A percentile compares a stretch with the other conserved stretches of the same genome.
Evolutionary conservation across 2,113 vertebrate species (phyloP).

Genomic region (Numenius arquata): DNA sequence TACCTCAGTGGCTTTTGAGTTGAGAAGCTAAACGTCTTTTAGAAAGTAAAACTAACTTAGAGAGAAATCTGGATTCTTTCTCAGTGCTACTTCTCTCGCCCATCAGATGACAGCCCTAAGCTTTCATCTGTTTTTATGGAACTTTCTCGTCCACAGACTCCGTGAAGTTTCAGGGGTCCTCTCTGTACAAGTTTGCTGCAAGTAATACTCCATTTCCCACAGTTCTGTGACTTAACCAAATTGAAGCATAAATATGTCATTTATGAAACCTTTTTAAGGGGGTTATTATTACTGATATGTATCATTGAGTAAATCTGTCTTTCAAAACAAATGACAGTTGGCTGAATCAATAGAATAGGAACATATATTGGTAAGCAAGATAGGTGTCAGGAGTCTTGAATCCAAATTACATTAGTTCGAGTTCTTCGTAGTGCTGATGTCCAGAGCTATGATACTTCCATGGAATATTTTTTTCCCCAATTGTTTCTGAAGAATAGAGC

Average conservation of each 20-base stretch:
- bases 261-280: background rate
- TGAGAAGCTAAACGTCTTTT: background rate
- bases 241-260: background rate
- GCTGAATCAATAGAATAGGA: background rate
- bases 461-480: background rate
- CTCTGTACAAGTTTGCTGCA: background rate
- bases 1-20: background rate
- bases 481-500: background rate
- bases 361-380: background rate
- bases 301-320: background rate
- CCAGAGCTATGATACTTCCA: background rate
- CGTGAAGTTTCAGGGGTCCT: background rate
- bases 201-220: background rate
- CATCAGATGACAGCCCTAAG: background rate
- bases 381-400: background rate
- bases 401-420: background rate
- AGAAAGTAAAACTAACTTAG: background rate
- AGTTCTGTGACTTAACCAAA: background rate
- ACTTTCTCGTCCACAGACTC: background rate
- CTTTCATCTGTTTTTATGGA: background rate
- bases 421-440: background rate
- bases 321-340: background rate
- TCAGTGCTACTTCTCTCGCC: background rate
- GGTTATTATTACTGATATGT: background rate
- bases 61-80: background rate